Conservation (phyloP, 2,797 vertebrate species). For the Vespertilio murinus region DNA sequence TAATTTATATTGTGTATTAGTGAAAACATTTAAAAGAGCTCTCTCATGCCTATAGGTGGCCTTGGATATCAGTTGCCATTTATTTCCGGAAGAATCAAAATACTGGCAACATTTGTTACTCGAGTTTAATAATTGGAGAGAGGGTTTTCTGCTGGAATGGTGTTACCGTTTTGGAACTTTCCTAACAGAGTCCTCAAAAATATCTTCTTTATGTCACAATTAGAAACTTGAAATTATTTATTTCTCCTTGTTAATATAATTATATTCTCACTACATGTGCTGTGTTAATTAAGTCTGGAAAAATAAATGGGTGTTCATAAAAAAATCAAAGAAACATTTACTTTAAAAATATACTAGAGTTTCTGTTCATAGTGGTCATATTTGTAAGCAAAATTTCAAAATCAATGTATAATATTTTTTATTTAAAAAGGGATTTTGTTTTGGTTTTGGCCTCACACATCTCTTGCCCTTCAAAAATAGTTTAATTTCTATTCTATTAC, state of each 20-base stretch:
- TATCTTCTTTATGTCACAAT: background rate
- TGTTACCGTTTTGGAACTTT: background rate
- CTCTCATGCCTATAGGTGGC: background rate
- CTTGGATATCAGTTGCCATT: background rate
- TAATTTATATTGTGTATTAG: background rate
- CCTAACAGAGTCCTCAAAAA: background rate
- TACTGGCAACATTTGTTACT: background rate
- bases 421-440: background rate
- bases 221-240: background rate
- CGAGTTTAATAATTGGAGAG: background rate
- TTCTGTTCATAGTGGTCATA: background rate
- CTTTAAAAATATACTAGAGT: background rate
- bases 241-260: constrained; percentile 11
- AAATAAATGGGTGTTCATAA: background rate
- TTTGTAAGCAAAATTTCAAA: background rate
- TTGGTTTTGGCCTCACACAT: background rate
- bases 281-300: background rate
- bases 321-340: background rate
- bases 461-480: background rate
- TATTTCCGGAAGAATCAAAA: constrained; percentile 35
- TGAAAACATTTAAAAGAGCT: constrained; percentile 23
- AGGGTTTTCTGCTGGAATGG: background rate
- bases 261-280: background rate
- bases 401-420: background rate
- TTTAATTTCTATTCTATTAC: background rate